These are phyloP conservation scores for Eulithis prunata DNA, from an alignment of 2,888 invertebrate species.

Conservation along the genomic window DNA sequence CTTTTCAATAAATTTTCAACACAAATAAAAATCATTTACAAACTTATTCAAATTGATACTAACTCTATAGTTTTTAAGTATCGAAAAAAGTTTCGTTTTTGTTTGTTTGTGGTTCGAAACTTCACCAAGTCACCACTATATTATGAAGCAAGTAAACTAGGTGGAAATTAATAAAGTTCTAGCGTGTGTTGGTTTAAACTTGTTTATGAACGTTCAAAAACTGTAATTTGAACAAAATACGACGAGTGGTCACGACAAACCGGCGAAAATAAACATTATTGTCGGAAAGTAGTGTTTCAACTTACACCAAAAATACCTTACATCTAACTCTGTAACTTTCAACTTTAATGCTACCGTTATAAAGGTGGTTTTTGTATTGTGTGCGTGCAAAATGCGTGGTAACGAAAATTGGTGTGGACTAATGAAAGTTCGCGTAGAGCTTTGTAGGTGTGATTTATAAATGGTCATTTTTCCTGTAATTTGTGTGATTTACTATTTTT, in stretches of 20 bases:
- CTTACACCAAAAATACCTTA: slow-evolving; percentile 13
- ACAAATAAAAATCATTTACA: too few relatives aligned
- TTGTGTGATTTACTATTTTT: slow-evolving; percentile 48
- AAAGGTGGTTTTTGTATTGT: slow-evolving; percentile 26
- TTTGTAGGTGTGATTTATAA: slow-evolving; percentile 52
- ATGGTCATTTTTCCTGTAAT: slow-evolving; percentile 46
- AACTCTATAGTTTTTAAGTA: too few relatives aligned
- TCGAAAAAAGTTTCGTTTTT: neutral
- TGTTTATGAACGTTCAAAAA: slow-evolving; percentile 37
- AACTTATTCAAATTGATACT: too few relatives aligned
- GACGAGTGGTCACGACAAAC: slow-evolving; percentile 38
- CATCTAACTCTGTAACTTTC: slow-evolving; percentile 5
- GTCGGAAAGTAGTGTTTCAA: slow-evolving; percentile 31
- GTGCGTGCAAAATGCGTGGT: slow-evolving; percentile 35
- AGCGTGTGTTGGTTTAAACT: slow-evolving; percentile 34
- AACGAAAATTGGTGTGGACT: slow-evolving; percentile 46
- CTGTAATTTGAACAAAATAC: slow-evolving; percentile 41
- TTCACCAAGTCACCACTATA: slow-evolving; percentile 10
- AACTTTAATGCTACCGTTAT: slow-evolving; percentile 9
- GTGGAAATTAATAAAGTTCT: slow-evolving; percentile 35
- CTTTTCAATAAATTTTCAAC: too few relatives aligned
- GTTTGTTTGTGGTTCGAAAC: slow-evolving; percentile 11
- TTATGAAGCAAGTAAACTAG: slow-evolving; percentile 30
- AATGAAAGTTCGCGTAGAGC: slow-evolving; percentile 52
- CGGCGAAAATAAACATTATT: slow-evolving; percentile 32